These are phyloP conservation scores for Echinops telfairi DNA, from an alignment of 2,113 vertebrate species.

Conservation along the genomic window DNA sequence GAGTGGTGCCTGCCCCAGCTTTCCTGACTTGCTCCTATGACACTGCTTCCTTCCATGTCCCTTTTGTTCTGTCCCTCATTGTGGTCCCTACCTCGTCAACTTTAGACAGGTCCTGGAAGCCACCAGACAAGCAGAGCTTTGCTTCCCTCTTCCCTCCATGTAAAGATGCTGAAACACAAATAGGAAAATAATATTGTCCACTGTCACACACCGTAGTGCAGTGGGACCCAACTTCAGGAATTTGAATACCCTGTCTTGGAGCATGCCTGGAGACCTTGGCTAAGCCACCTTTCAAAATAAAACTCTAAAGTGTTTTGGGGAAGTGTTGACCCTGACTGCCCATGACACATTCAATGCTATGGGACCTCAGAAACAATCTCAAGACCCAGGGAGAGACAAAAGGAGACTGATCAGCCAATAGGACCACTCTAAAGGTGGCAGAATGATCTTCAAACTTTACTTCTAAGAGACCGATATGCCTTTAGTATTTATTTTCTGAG, in stretches of 20 bases:
- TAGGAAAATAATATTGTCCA: neutral
- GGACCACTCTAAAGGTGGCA: slow-evolving; percentile 13
- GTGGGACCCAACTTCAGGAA: neutral
- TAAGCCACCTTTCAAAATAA: neutral
- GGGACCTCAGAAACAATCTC: slow-evolving; percentile 3
- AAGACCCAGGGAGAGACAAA: neutral
- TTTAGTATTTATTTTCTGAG: slow-evolving; percentile 35
- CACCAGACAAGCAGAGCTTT: neutral
- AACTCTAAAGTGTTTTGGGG: neutral
- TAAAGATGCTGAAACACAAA: neutral
- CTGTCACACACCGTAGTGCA: neutral
- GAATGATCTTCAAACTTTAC: neutral
- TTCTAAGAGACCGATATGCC: neutral
- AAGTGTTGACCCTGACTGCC: neutral
- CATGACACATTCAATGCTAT: neutral
- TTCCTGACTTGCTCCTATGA: neutral
- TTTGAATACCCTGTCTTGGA: neutral
- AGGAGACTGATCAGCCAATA: neutral
- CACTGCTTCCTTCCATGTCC: neutral
- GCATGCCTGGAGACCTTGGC: slow-evolving; percentile 1
- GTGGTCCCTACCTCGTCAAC: neutral
- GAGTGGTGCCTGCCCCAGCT: neutral
- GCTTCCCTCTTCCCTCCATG: neutral
- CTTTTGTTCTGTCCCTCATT: neutral
- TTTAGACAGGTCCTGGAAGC: neutral